Base-by-base conservation (phyloP, 1,140 invertebrate species). In the Formica selysi region DNA sequence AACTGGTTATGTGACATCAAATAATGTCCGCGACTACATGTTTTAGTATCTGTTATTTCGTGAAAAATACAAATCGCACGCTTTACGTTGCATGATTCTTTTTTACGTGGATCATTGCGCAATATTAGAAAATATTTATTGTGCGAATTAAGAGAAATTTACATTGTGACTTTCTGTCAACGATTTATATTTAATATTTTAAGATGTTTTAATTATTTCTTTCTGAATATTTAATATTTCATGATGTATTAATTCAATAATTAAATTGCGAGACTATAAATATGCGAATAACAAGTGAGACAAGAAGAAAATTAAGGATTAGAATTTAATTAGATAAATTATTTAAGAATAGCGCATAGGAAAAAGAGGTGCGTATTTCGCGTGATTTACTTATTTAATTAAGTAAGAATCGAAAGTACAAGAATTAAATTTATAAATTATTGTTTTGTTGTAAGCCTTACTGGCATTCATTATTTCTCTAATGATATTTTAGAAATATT, bases 41-140 rank as follows among this genome's bases (percentile, higher is more conserved):
- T 71, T 44, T 73, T 32, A 59, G n/a, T 71, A 57, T 54, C 51
- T 59, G 54, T 61, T 73, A 81, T 81, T 81, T 81, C 19, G 10
- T 61, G 44, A 54, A 51, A 71, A 61, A 73, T 6, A 11, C 36
- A 36, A 73, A 61, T 61, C 16, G 26, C 2, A 32, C 2, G 19
- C 44, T 64, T 54, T 29, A 54, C n/a, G 11, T 57, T 80, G 6
- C 16, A 32, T 3, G 41, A 68, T 38, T 79, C 51, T 1, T 5
- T 38, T 61, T 7, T 70, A 32, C 36, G 16, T 36, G 8, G 19
- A 13, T 48, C 22, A 3, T 73, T 32, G 13, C 19, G 51, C 44
- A 73, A 59, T 73, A 19, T 70, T 59, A 44, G 44, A 59, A 44
- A 44, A n/a, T 59, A 41, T 70, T 41, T 70, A 11, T 51, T 6